Conservation (phyloP, 2,888 invertebrate species). For the Siphlonurus alternatus region DNA sequence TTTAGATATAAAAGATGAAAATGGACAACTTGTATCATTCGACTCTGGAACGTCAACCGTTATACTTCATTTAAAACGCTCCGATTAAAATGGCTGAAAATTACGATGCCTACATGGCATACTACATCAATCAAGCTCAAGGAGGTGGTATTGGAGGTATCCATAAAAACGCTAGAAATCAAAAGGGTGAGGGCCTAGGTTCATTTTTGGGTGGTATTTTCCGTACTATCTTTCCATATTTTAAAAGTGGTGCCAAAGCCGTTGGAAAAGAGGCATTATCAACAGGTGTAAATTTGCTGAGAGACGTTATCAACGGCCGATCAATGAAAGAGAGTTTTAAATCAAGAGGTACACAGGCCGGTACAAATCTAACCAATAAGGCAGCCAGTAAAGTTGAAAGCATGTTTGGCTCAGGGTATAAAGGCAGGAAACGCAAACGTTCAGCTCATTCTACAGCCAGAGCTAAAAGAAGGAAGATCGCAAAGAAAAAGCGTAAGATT, state of each 20-base stretch:
- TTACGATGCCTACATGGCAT: too few species aligned
- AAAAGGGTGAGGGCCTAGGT: conserved; percentile 12
- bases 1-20: not conserved
- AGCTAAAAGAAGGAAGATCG: not conserved
- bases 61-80: not conserved
- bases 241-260: conserved; percentile 10
- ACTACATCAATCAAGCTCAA: too few species aligned
- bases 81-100: not conserved
- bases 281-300: conserved; percentile 9
- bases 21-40: not conserved
- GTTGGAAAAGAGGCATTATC: conserved; percentile 10
- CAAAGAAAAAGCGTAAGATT: not conserved
- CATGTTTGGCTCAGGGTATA: conserved; percentile 1
- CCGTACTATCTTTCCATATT: conserved; percentile 9
- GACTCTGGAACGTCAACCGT: not conserved
- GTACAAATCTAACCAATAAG: conserved; percentile 1
- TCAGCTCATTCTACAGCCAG: not conserved
- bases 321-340: not conserved
- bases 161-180: conserved; percentile 10
- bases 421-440: not conserved
- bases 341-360: not conserved
- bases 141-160: conserved; percentile 8
- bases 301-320: conserved; percentile 3
- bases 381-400: not conserved
- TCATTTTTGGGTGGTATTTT: conserved; percentile 13